Base-by-base conservation (phyloP, 2,797 vertebrate species). In the Takifugu rubripes region DNA sequence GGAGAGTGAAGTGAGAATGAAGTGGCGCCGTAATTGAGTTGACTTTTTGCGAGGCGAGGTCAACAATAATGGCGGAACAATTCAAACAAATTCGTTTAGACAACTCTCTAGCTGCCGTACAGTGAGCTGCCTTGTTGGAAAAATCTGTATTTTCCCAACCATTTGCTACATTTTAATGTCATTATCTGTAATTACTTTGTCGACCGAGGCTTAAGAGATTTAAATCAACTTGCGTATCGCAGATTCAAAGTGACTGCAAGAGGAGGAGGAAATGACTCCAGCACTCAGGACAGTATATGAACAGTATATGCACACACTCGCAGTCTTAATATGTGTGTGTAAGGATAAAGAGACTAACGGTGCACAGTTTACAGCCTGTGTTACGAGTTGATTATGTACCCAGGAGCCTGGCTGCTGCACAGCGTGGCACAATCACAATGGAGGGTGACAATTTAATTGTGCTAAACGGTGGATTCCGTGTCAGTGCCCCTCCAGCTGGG, bases 381-480 rank as follows among this genome's bases (percentile, higher is more conserved):
- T 82, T 79, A 70, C 51, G 61, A 72, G 75, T 60, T 82, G 82
- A 86, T 86, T 78, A 84, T 79, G 81, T 83, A 82, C 88, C 87
- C 76, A 79, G 79, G 74, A 78, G 79, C 56, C 80, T 90, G 90
- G 88, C 88, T 84, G 73, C 79, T 72, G 70, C 83, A 83, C 86
- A 89, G 87, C 91, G 86, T 86, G 89, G 78, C 85, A 77, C 92
- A 92, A 91, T 93, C 92, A 95, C 93, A 94, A 94, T 92, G 81
- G 89, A 94, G 91, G 92, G 91, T 94, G 93, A 94, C 93, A 92
- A 95, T 94, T 94, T 94, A 93, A 95, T 96, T 94, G 93, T 94
- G 92, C 92, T 95, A 93, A 93, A 90, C 91, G 92, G 90, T 85
- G 91, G 92, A 92, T 92, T 93, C 92, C 89, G 92, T 92, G 90